Conservation (phyloP, 2,797 vertebrate genomes). For the Philypnodon macrostomus region DNA sequence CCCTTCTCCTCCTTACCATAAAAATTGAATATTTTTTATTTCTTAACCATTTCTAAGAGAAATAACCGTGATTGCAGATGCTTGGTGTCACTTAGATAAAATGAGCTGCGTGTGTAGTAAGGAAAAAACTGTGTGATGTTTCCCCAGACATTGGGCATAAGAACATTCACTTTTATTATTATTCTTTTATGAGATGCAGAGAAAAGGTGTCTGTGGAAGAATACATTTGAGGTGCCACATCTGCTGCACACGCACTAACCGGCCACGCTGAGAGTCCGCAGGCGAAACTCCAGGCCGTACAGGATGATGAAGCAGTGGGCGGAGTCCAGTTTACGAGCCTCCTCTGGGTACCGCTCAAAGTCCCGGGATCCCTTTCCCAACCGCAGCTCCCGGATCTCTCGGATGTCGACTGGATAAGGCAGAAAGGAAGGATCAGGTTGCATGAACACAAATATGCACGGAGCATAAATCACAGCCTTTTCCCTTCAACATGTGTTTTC, state of each 20-base stretch:
- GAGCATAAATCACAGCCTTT: constrained; percentile 57
- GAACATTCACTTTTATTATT: too few species aligned
- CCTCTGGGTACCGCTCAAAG: constrained; percentile 87
- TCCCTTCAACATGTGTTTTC: constrained; percentile 35
- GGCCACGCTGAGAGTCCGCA: constrained; percentile 81
- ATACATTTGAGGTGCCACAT: not conserved
- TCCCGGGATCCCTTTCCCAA: constrained; percentile 84
- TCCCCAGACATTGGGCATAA: too few species aligned
- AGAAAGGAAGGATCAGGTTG: constrained; percentile 50
- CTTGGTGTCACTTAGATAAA: too few species aligned
- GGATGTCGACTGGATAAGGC: constrained; percentile 80
- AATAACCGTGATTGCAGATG: too few species aligned
- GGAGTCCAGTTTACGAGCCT: constrained; percentile 82
- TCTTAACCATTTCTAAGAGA: too few species aligned
- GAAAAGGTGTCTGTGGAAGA: not conserved
- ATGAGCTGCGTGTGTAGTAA: too few species aligned
- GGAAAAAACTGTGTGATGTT: too few species aligned
- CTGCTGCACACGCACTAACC: constrained; percentile 62
- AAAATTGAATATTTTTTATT: too few species aligned
- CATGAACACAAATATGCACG: constrained; percentile 60
- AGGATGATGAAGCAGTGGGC: constrained; percentile 85
- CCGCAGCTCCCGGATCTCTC: constrained; percentile 87
- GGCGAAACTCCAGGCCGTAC: constrained; percentile 83
- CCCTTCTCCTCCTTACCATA: too few species aligned
- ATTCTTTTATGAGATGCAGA: not conserved